phyloP scores from a whole-genome alignment of 2,888 invertebrate genomes.

The Kryphioiulus occultus region DNA sequence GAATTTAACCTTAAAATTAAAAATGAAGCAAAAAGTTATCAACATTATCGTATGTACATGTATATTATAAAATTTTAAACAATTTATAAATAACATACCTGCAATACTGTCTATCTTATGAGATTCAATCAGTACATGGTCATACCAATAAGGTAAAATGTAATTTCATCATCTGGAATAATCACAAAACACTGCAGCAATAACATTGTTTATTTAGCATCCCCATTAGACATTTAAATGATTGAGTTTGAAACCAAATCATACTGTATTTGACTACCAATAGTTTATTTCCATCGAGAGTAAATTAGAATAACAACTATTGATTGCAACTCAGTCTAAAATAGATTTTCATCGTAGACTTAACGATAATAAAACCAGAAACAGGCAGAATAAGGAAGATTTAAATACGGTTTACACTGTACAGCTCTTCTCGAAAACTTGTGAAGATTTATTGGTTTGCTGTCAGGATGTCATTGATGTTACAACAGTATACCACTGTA shows the following conservation, averaged over 20 bases:
- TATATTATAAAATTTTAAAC: no score
- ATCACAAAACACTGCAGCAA: no score
- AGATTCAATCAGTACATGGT: no score
- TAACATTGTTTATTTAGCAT: no score
- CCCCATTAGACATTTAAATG: no score
- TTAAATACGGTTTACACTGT: background rate
- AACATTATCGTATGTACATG: no score
- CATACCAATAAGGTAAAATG: no score
- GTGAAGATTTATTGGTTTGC: background rate
- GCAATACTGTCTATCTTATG: no score
- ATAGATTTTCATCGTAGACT: conserved; percentile 18
- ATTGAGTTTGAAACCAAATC: background rate
- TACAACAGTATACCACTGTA: background rate
- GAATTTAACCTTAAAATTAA: no score
- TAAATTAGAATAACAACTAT: conserved; percentile 16
- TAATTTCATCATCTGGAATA: no score
- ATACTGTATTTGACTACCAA: background rate
- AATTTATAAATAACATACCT: no score
- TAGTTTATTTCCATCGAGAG: conserved; percentile 15
- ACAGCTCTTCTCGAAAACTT: background rate
- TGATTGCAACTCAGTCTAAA: conserved; percentile 37
- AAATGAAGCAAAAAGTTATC: no score
- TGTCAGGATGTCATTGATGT: background rate
- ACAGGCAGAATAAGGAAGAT: background rate
- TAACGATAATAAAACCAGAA: background rate